Percentiles rank a stretch among this genome's conserved stretches.
Evolutionary conservation across 2,113 vertebrate genomes (phyloP).

Genomic region (Stegastes partitus): DNA sequence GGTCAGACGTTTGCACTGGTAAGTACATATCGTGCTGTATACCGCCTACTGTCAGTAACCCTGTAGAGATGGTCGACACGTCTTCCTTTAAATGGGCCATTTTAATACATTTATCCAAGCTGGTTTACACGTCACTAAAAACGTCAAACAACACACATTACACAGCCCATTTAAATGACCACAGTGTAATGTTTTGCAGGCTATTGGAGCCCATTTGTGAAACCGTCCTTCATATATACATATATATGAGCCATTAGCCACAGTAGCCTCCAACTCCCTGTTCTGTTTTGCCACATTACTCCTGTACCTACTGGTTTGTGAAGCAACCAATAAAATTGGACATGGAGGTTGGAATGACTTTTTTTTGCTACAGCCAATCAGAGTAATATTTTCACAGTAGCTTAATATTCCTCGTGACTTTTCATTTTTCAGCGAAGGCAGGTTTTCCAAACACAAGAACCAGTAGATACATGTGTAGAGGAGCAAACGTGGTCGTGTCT

Average conservation of each 20-base stretch:
- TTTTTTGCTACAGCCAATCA: constrained; percentile 28
- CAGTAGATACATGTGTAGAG: constrained; percentile 83
- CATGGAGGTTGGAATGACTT: constrained; percentile 74
- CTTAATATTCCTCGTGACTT: constrained; percentile 17
- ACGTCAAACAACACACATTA: constrained; percentile 14
- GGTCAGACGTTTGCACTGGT: constrained; percentile 76
- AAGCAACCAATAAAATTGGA: constrained; percentile 81
- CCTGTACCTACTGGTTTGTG: constrained; percentile 85
- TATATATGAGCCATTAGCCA: constrained; percentile 45
- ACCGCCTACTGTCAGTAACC: constrained; percentile 38
- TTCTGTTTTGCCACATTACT: constrained; percentile 34
- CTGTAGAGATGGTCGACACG: constrained; percentile 34
- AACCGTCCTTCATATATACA: constrained; percentile 20
- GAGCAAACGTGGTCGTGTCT: constrained; percentile 29
- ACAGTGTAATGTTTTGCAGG: constrained; percentile 35
- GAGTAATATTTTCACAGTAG: constrained; percentile 5
- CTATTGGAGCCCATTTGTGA: constrained; percentile 49
- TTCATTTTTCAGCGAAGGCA: constrained; percentile 24
- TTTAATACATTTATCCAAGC: background rate
- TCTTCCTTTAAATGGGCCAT: constrained; percentile 80
- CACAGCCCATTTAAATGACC: constrained; percentile 77
- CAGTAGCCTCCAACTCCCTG: constrained; percentile 19
- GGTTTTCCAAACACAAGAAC: constrained; percentile 69
- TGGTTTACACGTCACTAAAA: constrained; percentile 19
- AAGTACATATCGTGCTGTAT: constrained; percentile 63